phyloP scores from a whole-genome alignment of 2,888 invertebrate genomes.

The Epinotia ramella region DNA sequence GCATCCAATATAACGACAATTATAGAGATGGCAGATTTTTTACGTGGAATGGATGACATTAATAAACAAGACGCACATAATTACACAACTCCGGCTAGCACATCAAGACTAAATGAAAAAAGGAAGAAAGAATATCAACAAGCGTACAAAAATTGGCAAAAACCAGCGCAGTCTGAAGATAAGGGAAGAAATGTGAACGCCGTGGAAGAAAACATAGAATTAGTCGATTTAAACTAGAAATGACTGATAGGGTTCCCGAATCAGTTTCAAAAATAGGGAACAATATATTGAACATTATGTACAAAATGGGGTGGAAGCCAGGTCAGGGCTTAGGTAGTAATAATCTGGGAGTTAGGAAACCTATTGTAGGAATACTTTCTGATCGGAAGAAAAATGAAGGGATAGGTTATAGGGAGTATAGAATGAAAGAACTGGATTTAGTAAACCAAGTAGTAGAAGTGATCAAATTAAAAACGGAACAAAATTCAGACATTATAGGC shows the following conservation, averaged over 20 bases:
- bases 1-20: neutral
- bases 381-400: neutral
- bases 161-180: neutral
- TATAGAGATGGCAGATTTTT: neutral
- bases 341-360: neutral
- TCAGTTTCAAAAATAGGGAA: neutral
- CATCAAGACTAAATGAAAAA: neutral
- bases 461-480: neutral
- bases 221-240: neutral
- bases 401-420: neutral
- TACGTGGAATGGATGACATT: conserved; percentile 2
- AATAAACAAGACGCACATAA: neutral
- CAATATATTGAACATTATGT: neutral
- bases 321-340: neutral
- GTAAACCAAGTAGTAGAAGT: neutral
- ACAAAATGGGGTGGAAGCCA: conserved; percentile 2
- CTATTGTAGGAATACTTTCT: neutral
- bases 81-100: no score
- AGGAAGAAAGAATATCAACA: no score
- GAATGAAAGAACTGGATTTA: neutral
- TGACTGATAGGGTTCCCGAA: conserved; percentile 1
- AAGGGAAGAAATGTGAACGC: neutral
- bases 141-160: neutral
- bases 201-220: neutral
- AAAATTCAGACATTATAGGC: neutral